Evolutionary conservation across 2,888 invertebrate genomes (phyloP).

Genomic region (Amphipyra tragopoginis): DNA sequence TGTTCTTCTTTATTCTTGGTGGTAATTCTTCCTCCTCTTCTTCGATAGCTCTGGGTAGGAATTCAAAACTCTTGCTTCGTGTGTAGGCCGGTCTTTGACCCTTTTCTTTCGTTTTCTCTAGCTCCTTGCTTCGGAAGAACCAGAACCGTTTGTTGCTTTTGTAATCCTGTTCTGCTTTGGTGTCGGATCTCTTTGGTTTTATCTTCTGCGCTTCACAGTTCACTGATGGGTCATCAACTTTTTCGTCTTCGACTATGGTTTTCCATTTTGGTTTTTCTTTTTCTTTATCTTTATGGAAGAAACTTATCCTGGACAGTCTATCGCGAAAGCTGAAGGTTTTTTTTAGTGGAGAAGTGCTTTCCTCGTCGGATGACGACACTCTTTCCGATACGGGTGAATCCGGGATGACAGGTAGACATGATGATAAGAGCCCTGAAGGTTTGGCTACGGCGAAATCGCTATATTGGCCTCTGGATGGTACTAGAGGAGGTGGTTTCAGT

Average conservation of each 20-base stretch:
- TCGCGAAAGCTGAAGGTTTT: constrained; percentile 86
- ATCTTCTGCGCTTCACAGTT: constrained; percentile 38
- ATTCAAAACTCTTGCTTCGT: constrained; percentile 86
- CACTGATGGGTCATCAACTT: constrained; percentile 39
- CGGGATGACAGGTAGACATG: constrained; percentile 77
- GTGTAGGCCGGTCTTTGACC: constrained; percentile 72
- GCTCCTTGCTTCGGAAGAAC: constrained; percentile 81
- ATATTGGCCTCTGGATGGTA: constrained; percentile 76
- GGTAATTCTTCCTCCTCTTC: constrained; percentile 68
- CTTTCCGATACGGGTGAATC: constrained; percentile 73
- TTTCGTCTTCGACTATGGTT: constrained; percentile 72
- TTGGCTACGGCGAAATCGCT: constrained; percentile 82
- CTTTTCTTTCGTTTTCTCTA: constrained; percentile 70
- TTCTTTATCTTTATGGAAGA: constrained; percentile 79
- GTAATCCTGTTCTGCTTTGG: constrained; percentile 70
- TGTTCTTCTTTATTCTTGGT: constrained; percentile 65
- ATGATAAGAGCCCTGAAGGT: constrained; percentile 81
- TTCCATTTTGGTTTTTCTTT: constrained; percentile 77
- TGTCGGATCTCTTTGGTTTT: constrained; percentile 48
- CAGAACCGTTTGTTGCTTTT: constrained; percentile 82
- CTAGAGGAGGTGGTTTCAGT: constrained; percentile 76
- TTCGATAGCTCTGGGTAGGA: constrained; percentile 78
- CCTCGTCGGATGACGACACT: constrained; percentile 72
- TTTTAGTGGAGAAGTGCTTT: constrained; percentile 75
- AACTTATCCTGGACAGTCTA: constrained; percentile 78